Evolutionary conservation across 1,140 invertebrate species (phyloP).

Genomic region (Harpegnathos saltator): DNA sequence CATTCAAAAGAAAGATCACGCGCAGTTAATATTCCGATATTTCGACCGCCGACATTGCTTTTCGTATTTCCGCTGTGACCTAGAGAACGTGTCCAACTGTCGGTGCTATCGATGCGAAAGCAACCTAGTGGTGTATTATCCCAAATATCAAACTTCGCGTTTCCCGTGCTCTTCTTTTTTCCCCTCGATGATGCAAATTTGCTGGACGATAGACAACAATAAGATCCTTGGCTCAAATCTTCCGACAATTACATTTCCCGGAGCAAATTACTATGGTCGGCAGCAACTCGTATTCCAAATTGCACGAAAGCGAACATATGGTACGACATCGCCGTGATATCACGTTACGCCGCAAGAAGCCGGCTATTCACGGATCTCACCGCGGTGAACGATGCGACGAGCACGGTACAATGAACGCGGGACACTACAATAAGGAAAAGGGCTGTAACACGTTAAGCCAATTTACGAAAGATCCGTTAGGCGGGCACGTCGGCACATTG

Average conservation of each 20-base stretch:
- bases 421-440: slow-evolving; percentile 44
- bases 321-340: neutral
- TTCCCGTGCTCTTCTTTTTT: neutral
- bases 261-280: neutral
- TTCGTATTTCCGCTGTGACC: slow-evolving; percentile 45
- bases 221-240: neutral
- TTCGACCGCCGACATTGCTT: slow-evolving; percentile 33
- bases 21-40: slow-evolving; percentile 33
- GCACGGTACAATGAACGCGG: neutral
- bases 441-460: slow-evolving; percentile 33
- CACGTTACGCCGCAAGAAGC: neutral
- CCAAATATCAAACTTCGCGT: slow-evolving; percentile 4
- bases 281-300: neutral
- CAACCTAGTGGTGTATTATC: slow-evolving; percentile 9
- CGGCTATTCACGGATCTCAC: slow-evolving; percentile 6
- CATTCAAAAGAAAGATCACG: neutral
- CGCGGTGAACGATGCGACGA: slow-evolving; percentile 5
- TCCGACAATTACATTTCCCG: neutral
- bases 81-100: slow-evolving; percentile 47
- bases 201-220: no score
- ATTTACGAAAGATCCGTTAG: slow-evolving; percentile 54
- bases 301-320: neutral
- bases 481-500: slow-evolving; percentile 23
- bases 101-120: slow-evolving; percentile 54
- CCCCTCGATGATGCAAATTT: no score